A percentile compares a stretch with the other conserved stretches of the same genome.
Conservation (phyloP, 2,888 invertebrate genomes). For the Cantharis lateralis region DNA sequence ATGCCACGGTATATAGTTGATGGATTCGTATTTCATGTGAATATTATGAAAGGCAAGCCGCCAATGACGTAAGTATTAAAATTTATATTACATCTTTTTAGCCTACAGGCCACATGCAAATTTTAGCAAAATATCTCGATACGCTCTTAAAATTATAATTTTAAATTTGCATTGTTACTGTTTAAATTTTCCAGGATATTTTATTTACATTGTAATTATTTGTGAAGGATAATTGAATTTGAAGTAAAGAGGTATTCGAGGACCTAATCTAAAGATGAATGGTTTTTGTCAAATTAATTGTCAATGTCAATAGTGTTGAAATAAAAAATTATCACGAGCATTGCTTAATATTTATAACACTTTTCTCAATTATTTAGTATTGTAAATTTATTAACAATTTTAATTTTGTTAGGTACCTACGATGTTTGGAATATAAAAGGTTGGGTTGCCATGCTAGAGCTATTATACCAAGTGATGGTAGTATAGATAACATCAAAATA, state of each 20-base stretch:
- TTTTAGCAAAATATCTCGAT: neutral
- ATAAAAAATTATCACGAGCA: neutral
- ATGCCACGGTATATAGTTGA: constrained; percentile 54
- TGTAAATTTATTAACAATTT: neutral
- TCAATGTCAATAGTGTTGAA: neutral
- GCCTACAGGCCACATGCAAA: neutral
- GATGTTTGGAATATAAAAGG: constrained; percentile 52
- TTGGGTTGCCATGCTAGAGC: constrained; percentile 53
- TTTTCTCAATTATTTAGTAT: neutral
- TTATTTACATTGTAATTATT: neutral
- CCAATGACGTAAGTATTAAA: constrained; percentile 50
- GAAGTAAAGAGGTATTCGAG: neutral
- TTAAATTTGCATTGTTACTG: neutral
- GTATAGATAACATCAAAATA: constrained; percentile 50
- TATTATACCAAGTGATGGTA: constrained; percentile 49
- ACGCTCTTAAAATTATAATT: neutral
- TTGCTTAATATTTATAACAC: neutral
- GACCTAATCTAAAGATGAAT: neutral
- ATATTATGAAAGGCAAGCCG: constrained; percentile 53
- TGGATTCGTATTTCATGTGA: constrained; percentile 55
- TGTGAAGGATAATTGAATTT: neutral
- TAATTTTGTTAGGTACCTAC: constrained; percentile 45
- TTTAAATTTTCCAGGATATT: neutral
- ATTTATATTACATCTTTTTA: neutral
- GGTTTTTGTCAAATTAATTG: neutral